These are phyloP conservation scores for Phymastichus coffea DNA, from an alignment of 1,140 invertebrate genomes.

Conservation along the genomic window DNA sequence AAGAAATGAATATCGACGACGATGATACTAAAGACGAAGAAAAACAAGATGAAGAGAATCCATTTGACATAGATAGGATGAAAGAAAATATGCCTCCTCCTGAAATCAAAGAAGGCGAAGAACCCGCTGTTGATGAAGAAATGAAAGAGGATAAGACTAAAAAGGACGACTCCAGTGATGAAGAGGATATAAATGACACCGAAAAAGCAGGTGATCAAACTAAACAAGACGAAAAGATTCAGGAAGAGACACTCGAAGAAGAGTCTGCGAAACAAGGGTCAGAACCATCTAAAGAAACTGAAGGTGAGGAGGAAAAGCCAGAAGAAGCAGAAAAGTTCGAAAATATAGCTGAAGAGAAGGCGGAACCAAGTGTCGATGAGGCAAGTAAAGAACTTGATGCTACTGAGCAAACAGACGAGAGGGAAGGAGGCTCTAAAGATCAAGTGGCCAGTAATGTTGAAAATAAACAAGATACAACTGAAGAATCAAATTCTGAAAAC, in stretches of 20 bases:
- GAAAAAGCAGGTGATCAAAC: slow-evolving; percentile 38
- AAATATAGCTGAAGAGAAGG: no score
- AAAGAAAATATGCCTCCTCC: slow-evolving; percentile 53
- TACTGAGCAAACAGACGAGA: slow-evolving; percentile 42
- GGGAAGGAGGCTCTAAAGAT: slow-evolving; percentile 47
- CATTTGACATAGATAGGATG: slow-evolving; percentile 80
- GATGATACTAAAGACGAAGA: slow-evolving; percentile 62
- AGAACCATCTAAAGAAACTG: slow-evolving; percentile 57
- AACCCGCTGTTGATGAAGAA: slow-evolving; percentile 39
- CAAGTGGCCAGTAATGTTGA: slow-evolving; percentile 38
- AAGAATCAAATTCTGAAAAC: slow-evolving; percentile 42
- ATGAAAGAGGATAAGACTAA: slow-evolving; percentile 34
- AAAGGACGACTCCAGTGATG: slow-evolving; percentile 42
- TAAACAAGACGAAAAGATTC: slow-evolving; percentile 24
- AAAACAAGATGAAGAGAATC: slow-evolving; percentile 66
- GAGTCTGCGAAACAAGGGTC: slow-evolving; percentile 40
- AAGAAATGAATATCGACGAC: slow-evolving; percentile 81
- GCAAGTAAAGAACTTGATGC: slow-evolving; percentile 47
- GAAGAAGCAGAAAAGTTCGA: slow-evolving; percentile 49
- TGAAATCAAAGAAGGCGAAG: slow-evolving; percentile 1
- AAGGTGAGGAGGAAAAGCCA: slow-evolving; percentile 45
- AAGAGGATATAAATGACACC: slow-evolving; percentile 34
- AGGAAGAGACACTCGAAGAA: slow-evolving; percentile 29
- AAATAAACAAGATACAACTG: slow-evolving; percentile 30
- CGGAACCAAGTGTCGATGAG: slow-evolving; percentile 40